phyloP scores from a whole-genome alignment of 2,113 vertebrate genomes.

The Petroica traversi region DNA sequence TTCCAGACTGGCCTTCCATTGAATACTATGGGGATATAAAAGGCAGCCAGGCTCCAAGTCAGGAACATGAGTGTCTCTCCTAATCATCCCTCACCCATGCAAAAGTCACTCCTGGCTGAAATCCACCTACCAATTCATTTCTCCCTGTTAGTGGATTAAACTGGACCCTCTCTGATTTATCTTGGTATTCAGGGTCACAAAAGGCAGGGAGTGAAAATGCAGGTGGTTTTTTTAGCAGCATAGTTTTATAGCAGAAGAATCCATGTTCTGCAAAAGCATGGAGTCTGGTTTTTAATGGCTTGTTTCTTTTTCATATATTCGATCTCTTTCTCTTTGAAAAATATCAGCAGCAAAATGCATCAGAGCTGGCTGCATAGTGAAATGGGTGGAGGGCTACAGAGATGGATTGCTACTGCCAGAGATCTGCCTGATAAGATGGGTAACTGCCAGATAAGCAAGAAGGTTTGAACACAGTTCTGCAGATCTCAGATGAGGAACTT shows the following conservation, averaged over 20 bases:
- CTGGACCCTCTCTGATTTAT: neutral
- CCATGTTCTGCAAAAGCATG: neutral
- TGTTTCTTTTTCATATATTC: conserved; percentile 4
- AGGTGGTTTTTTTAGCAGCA: neutral
- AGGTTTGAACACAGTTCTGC: conserved; percentile 18
- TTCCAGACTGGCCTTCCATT: neutral
- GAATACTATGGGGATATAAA: neutral
- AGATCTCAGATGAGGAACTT: neutral
- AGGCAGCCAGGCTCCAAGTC: neutral
- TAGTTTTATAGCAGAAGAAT: neutral
- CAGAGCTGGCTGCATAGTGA: neutral
- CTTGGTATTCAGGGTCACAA: neutral
- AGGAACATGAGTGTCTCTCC: neutral
- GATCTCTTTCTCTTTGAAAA: conserved; percentile 38
- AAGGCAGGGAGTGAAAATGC: neutral
- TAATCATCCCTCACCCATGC: neutral
- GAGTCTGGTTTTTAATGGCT: neutral
- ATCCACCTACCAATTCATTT: neutral
- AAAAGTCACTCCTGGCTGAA: neutral
- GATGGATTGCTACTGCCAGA: neutral
- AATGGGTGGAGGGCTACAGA: conserved; percentile 19
- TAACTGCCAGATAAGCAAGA: conserved; percentile 29
- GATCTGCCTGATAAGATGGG: conserved; percentile 27
- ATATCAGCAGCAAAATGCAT: neutral
- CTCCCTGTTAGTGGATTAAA: neutral